Conservation (phyloP, 2,797 vertebrate species). For the Clarias pachynema region DNA sequence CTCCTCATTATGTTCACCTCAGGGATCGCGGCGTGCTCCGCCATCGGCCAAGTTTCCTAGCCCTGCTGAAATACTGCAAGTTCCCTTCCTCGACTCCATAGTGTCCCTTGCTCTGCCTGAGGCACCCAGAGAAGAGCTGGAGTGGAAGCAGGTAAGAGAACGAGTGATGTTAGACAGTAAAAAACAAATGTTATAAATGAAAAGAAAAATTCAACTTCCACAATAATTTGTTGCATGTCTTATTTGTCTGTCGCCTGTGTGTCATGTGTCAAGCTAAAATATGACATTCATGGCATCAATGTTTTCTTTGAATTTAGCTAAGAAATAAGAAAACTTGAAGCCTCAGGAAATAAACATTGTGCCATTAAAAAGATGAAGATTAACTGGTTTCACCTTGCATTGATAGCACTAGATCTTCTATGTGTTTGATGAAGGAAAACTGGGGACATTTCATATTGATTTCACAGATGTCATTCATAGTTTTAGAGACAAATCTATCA, state of each 20-base stretch:
- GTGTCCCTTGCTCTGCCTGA: slow-evolving; percentile 66
- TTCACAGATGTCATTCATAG: not conserved
- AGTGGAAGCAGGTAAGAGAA: slow-evolving; percentile 86
- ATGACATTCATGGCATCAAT: not conserved
- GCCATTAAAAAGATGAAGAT: not conserved
- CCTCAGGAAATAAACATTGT: not conserved
- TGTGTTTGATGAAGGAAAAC: not conserved
- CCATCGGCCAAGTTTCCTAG: slow-evolving; percentile 63
- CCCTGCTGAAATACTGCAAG: slow-evolving; percentile 64
- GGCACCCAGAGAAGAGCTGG: slow-evolving; percentile 67
- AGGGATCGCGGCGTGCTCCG: slow-evolving; percentile 51
- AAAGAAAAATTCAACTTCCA: not conserved
- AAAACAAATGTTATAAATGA: not conserved
- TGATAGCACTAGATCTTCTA: not conserved
- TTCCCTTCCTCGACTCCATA: slow-evolving; percentile 74
- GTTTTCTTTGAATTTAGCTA: not conserved
- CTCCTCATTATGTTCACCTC: slow-evolving; percentile 73
- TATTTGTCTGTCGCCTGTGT: not conserved
- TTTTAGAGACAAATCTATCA: no score
- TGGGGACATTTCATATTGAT: not conserved
- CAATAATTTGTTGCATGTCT: not conserved
- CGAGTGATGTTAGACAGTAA: not conserved
- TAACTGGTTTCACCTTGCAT: not conserved
- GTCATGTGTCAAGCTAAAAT: not conserved
- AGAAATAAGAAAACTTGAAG: not conserved